Conservation (phyloP, 1,140 invertebrate genomes). For the Oscheius sp. region DNA sequence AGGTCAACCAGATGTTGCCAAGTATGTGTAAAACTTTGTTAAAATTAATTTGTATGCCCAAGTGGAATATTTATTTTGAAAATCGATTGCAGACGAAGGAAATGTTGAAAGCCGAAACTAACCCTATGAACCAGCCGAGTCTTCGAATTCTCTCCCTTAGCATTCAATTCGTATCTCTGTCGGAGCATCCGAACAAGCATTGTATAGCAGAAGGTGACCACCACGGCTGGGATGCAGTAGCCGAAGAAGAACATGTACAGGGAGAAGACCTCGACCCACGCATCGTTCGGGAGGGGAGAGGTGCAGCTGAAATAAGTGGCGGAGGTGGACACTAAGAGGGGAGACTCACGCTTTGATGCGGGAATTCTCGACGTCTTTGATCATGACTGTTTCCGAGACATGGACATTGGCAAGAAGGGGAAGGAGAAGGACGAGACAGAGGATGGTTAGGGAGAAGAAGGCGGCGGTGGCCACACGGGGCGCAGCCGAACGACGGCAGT, state of each 20-base stretch:
- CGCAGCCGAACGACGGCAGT: background rate
- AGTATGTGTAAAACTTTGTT: no score
- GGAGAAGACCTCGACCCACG: background rate
- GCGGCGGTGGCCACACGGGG: background rate
- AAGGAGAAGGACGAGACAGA: background rate
- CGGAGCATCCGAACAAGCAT: conserved; percentile 14
- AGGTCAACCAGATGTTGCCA: no score
- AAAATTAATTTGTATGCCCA: no score
- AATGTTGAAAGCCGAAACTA: no score
- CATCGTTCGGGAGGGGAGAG: conserved; percentile 9
- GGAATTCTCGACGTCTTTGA: background rate
- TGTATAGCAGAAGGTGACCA: conserved; percentile 22
- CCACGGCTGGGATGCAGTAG: conserved; percentile 17
- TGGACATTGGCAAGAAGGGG: background rate
- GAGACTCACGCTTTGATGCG: background rate
- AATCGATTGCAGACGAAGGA: no score
- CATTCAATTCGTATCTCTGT: conserved; percentile 4
- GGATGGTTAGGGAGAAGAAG: background rate
- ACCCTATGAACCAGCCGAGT: conserved; percentile 22
- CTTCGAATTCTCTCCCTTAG: conserved; percentile 6
- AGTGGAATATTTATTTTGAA: no score
- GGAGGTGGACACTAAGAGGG: background rate
- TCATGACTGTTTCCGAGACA: background rate
- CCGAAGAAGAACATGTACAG: conserved; percentile 4
- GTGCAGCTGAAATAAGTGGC: conserved; percentile 9